phyloP scores from a whole-genome alignment of 2,797 vertebrate genomes.

The Coilia nasus region DNA sequence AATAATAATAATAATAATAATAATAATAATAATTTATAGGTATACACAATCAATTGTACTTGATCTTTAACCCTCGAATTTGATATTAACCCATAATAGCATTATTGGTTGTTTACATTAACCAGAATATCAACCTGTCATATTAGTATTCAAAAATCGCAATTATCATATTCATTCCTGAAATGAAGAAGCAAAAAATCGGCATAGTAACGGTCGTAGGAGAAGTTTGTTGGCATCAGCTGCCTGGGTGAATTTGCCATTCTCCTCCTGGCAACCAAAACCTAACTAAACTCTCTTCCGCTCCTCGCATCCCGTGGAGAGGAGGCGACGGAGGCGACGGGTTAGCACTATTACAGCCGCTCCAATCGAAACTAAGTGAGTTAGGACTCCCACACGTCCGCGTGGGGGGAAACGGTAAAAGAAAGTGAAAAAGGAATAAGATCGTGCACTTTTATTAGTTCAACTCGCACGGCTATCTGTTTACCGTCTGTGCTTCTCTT shows the following conservation, averaged over 20 bases:
- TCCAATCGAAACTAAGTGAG: slow-evolving; percentile 78
- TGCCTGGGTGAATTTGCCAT: slow-evolving; percentile 34
- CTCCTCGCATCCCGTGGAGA: slow-evolving; percentile 65
- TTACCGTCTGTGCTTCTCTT: slow-evolving; percentile 71
- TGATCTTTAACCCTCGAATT: background rate
- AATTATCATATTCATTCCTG: background rate
- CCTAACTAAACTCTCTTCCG: slow-evolving; percentile 59
- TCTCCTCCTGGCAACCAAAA: slow-evolving; percentile 48
- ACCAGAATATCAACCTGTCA: background rate
- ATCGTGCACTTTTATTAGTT: slow-evolving; percentile 78
- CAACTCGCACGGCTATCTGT: slow-evolving; percentile 68
- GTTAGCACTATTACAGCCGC: slow-evolving; percentile 76
- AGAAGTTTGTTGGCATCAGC: slow-evolving; percentile 20
- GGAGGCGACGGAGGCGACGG: slow-evolving; percentile 69
- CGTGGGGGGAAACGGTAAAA: slow-evolving; percentile 61
- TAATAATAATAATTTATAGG: background rate
- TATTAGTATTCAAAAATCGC: background rate
- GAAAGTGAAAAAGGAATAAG: slow-evolving; percentile 70
- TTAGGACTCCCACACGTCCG: slow-evolving; percentile 71
- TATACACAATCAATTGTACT: background rate
- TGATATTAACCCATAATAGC: background rate
- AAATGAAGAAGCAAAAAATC: too few species aligned
- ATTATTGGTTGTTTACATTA: slow-evolving; percentile 19
- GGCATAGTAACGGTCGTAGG: background rate
- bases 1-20: background rate